A percentile compares a stretch with the other conserved stretches of the same genome.
phyloP scores from a whole-genome alignment of 2,113 vertebrate species.

The Stercorarius parasiticus region DNA sequence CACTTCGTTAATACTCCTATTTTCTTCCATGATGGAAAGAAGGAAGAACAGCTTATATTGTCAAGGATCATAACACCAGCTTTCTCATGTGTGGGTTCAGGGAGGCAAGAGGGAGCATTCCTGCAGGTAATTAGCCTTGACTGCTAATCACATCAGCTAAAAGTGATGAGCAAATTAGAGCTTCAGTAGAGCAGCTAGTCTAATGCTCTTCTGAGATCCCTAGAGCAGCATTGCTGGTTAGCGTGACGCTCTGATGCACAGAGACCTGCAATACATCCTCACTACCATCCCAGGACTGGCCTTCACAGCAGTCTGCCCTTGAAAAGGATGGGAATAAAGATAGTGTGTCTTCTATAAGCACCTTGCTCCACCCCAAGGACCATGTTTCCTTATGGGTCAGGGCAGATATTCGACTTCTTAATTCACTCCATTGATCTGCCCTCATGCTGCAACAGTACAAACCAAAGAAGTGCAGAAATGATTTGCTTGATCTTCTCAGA shows the following conservation, averaged over 20 bases:
- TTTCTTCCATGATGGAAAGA: background rate
- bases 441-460: background rate
- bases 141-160: slow-evolving; percentile 52
- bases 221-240: slow-evolving; percentile 7
- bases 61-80: background rate
- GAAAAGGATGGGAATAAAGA: background rate
- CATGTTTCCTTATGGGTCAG: background rate
- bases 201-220: background rate
- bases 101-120: slow-evolving; percentile 4
- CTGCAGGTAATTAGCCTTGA: slow-evolving; percentile 48
- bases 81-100: background rate
- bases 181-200: background rate
- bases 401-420: background rate
- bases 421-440: background rate
- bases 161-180: slow-evolving; percentile 53
- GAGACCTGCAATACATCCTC: background rate
- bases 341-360: rapidly evolving
- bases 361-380: background rate
- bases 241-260: background rate
- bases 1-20: background rate
- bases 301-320: background rate
- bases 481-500: background rate
- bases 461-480: background rate
- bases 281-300: background rate
- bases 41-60: background rate